Evolutionary conservation across 2,797 vertebrate genomes (phyloP).

Genomic region (Paguma larvata): DNA sequence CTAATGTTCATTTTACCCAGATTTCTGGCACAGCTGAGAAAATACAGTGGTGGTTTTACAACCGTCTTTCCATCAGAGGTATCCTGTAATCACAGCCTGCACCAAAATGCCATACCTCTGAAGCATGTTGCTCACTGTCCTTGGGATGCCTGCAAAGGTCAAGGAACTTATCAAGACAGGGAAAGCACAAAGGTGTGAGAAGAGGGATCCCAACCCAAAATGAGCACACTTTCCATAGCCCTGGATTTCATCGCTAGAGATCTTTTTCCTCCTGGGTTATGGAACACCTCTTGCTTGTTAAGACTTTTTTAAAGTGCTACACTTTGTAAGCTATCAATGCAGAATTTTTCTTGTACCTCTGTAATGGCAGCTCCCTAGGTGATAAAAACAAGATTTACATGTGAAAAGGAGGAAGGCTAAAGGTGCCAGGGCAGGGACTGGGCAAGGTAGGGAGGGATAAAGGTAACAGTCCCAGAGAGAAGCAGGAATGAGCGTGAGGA

Average conservation of each 20-base stretch:
- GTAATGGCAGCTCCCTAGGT: neutral
- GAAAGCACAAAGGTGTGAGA: neutral
- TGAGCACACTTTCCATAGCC: neutral
- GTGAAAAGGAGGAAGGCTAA: neutral
- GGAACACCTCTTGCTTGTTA: constrained; percentile 9
- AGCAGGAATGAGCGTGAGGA: neutral
- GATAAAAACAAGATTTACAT: neutral
- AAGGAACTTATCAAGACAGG: neutral
- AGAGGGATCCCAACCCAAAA: neutral
- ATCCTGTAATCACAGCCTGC: fast-evolving
- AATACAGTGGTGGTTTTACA: constrained; percentile 43
- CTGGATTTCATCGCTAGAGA: neutral
- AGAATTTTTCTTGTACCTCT: neutral
- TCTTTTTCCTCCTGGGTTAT: neutral
- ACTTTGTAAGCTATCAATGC: neutral
- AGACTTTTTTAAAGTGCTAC: neutral
- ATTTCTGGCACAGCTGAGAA: constrained; percentile 65
- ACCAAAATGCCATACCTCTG: neutral
- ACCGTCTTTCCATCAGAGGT: neutral
- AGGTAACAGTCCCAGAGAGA: neutral
- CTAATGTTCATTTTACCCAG: neutral
- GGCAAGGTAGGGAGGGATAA: neutral
- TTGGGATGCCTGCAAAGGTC: neutral
- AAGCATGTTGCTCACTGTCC: neutral
- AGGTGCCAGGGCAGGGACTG: neutral